Percentiles rank a stretch among this genome's conserved stretches.
Evolutionary conservation across 2,888 invertebrate genomes (phyloP).

Genomic region (Ctenicera cuprea): DNA sequence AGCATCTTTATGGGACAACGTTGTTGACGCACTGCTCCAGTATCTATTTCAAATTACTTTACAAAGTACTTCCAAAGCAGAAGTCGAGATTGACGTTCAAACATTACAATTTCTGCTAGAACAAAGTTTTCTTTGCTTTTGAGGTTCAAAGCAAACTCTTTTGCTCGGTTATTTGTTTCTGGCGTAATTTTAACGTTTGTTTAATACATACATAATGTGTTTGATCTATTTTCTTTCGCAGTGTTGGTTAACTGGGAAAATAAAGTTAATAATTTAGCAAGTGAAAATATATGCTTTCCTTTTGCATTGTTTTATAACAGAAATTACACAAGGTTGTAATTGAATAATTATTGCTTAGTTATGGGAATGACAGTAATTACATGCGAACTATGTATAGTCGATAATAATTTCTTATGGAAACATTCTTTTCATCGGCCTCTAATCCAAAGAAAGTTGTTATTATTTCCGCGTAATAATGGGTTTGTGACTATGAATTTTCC

Average conservation of each 20-base stretch:
- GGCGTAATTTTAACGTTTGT: neutral
- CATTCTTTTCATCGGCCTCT: neutral
- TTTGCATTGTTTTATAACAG: neutral
- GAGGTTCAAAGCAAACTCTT: neutral
- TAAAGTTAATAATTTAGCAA: neutral
- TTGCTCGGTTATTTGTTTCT: neutral
- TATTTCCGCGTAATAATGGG: neutral
- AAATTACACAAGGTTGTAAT: neutral
- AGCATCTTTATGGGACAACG: slow-evolving; percentile 1
- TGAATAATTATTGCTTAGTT: slow-evolving; percentile 6
- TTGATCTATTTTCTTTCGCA: neutral
- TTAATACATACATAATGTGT: neutral
- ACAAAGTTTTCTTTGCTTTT: neutral
- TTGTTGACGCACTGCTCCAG: neutral
- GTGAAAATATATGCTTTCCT: neutral
- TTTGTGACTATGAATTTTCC: slow-evolving; percentile 9
- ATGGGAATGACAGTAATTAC: neutral
- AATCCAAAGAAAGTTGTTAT: neutral
- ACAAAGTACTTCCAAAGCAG: slow-evolving; percentile 15
- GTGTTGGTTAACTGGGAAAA: neutral
- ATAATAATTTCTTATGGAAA: neutral
- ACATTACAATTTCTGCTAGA: neutral
- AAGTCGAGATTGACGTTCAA: slow-evolving; percentile 26
- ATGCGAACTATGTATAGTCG: neutral
- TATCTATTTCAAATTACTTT: slow-evolving; percentile 27